These are phyloP conservation scores for Caenorhabditis japonica DNA, from an alignment of 2,888 invertebrate species.

Conservation along the genomic window DNA sequence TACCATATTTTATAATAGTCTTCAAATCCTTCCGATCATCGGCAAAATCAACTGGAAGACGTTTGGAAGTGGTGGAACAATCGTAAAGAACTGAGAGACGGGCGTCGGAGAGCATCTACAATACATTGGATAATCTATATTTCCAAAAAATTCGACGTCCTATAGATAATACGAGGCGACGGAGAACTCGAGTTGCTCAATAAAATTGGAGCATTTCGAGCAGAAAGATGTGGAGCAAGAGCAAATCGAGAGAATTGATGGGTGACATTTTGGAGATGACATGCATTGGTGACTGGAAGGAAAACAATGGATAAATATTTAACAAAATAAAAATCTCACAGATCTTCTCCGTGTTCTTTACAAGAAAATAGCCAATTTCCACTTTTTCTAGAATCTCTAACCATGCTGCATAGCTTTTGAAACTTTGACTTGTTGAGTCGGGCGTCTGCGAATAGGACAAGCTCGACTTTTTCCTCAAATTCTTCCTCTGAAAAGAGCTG, in stretches of 20 bases:
- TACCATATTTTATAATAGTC: conserved; percentile 18
- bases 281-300: conserved; percentile 33
- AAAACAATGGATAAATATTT: not conserved
- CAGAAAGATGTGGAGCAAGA: conserved; percentile 36
- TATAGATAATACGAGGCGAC: conserved; percentile 26
- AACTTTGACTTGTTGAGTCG: conserved; percentile 48
- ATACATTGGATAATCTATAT: not conserved
- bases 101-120: conserved; percentile 18
- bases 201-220: conserved; percentile 31
- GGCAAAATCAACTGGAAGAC: conserved; percentile 13
- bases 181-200: conserved; percentile 38
- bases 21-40: conserved; percentile 9
- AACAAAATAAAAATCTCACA: not conserved
- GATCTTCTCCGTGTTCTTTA: not conserved
- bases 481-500: conserved; percentile 56
- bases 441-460: conserved; percentile 63
- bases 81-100: conserved; percentile 14
- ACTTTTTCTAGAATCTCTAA: conserved; percentile 29
- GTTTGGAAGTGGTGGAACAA: conserved; percentile 20
- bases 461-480: conserved; percentile 55
- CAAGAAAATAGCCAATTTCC: no score
- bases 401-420: conserved; percentile 18
- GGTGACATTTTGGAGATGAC: conserved; percentile 9
- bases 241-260: conserved; percentile 32
- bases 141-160: no score